Base-by-base conservation (phyloP, 2,888 invertebrate species). In the Drosophila atripex region DNA sequence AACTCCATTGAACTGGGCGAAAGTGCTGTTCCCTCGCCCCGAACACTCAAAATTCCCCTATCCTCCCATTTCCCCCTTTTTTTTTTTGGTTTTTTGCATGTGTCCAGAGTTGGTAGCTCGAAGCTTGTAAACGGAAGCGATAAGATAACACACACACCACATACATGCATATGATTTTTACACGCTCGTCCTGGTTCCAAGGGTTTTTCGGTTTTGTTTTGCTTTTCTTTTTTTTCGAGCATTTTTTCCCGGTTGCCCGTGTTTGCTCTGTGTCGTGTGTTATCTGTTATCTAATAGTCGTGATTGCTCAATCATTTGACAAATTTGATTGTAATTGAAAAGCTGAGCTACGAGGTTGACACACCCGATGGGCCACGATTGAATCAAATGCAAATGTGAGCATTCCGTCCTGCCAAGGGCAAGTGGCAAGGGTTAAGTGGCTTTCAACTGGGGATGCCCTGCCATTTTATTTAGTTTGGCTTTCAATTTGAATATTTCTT, bases 1-100 rank as follows among this genome's bases (percentile, higher is more conserved):
- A 84, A 79, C 84, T 80, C 76, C 84, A 84, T 83, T 84, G 82
- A 83, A 84, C 80, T 69, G 82, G 79, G 82, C 77, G 64, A 76
- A 79, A 79, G 76, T 78, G 56, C 64, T 56, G 46, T 64, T 64
- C 35, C 43, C 16, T 21, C 12, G 45, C 12, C 9, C 12, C 21
- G 11, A 14, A 1, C 21, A 25, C 21, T 39, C 12, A 25, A 9
- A 45, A 11, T 11, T 8, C 41, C 32, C 30, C 8, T 12, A 6
- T 1, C 28, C 18, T 9, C 30, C 45, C 45, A 35, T 23, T 50
- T 14, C 3, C 52, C 8, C 35, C 30, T 5, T n/a, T 35, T 28
- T 30, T 16, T 51, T 35, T 60, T 52, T 12, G 32, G 12, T 12
- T 35, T 72, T 68, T 68, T 71, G 69, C 70, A 55, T 72, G 43